Percentiles rank a stretch among this genome's conserved stretches.
Conservation (phyloP, 2,888 invertebrate species). For the Mimumesa dahlbomi region DNA sequence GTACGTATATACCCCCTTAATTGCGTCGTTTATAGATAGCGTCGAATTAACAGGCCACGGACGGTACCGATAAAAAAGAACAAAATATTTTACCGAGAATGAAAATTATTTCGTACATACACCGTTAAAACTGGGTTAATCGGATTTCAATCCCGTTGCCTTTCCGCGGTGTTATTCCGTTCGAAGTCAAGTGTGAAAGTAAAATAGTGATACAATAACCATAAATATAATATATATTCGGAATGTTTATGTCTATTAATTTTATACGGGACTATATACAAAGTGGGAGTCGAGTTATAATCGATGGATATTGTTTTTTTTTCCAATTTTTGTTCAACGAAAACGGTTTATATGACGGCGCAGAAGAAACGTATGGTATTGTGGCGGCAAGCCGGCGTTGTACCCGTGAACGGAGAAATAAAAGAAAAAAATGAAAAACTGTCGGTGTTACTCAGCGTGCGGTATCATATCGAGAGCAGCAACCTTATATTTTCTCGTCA, state of each 20-base stretch:
- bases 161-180: constrained; percentile 30
- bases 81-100: background rate
- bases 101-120: constrained; percentile 27
- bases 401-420: background rate
- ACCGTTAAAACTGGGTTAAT: constrained; percentile 54
- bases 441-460: constrained; percentile 53
- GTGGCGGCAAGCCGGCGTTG: constrained; percentile 9
- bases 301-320: constrained; percentile 50
- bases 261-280: constrained; percentile 29
- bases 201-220: constrained; percentile 53
- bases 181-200: constrained; percentile 57
- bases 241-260: constrained; percentile 58
- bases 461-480: constrained; percentile 58
- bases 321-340: background rate
- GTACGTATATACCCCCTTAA: constrained; percentile 32
- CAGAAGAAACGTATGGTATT: constrained; percentile 18
- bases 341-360: background rate
- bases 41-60: background rate
- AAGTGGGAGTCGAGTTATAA: constrained; percentile 52
- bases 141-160: constrained; percentile 43
- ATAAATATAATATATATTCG: constrained; percentile 54
- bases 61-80: background rate
- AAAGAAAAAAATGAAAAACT: too few relatives aligned
- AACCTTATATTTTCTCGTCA: constrained; percentile 70
- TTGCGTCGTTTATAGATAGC: constrained; percentile 26